A percentile compares a stretch with the other conserved stretches of the same genome.
phyloP scores from a whole-genome alignment of 2,888 invertebrate species.

The Melinaea marsaeus region DNA sequence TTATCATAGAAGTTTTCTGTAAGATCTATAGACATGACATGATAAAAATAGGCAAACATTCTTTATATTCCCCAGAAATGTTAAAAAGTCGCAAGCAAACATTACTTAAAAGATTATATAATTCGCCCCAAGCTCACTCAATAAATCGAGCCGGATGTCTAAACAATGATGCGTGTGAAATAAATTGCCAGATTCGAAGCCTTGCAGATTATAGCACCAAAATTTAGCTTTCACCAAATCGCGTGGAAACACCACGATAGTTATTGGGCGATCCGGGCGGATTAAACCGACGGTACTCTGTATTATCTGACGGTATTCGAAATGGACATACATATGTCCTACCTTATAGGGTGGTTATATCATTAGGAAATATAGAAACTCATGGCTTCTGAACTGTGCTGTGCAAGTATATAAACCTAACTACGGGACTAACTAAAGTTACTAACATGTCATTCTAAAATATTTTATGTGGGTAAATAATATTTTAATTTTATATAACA shows the following conservation, averaged over 20 bases:
- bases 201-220: slow-evolving; percentile 28
- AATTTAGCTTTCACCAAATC: slow-evolving; percentile 32
- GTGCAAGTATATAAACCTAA: too few relatives aligned
- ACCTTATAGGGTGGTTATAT: background rate
- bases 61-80: background rate
- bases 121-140: background rate
- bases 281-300: slow-evolving; percentile 24
- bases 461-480: too few relatives aligned
- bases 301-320: slow-evolving; percentile 27
- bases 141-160: slow-evolving; percentile 11
- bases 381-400: too few relatives aligned
- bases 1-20: background rate
- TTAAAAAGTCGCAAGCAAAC: slow-evolving; percentile 3
- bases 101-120: background rate
- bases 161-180: slow-evolving; percentile 34
- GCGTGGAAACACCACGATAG: slow-evolving; percentile 35
- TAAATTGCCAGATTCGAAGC: slow-evolving; percentile 23
- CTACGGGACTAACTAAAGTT: too few relatives aligned
- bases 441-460: too few relatives aligned
- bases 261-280: slow-evolving; percentile 33
- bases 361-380: too few relatives aligned
- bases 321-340: slow-evolving; percentile 3
- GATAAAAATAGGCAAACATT: too few relatives aligned
- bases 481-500: too few relatives aligned
- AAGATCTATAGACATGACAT: background rate